phyloP scores from a whole-genome alignment of 2,113 vertebrate species.

The Sigmodon hispidus region DNA sequence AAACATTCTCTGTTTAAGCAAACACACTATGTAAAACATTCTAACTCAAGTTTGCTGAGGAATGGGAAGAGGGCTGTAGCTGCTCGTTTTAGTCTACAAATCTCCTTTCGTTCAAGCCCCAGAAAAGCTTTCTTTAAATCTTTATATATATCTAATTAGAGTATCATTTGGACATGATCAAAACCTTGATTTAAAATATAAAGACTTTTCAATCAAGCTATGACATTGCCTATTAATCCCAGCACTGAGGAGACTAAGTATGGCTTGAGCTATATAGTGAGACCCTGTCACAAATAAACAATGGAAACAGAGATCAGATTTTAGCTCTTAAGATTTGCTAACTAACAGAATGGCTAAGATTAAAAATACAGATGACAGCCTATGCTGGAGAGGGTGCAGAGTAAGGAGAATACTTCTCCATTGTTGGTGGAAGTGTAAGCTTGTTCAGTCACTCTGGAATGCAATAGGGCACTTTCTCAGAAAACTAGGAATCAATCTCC shows the following conservation, averaged over 20 bases:
- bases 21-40: conserved; percentile 29
- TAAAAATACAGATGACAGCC: too few relatives aligned
- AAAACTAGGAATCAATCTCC: too few relatives aligned
- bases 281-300: background rate
- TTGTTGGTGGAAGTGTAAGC: too few relatives aligned
- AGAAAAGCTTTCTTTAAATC: background rate
- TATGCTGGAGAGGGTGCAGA: too few relatives aligned
- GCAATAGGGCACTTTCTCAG: too few relatives aligned
- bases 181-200: background rate
- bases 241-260: background rate
- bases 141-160: background rate
- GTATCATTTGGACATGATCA: background rate
- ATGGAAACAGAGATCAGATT: background rate
- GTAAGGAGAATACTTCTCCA: too few relatives aligned
- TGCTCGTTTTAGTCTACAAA: background rate
- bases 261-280: background rate
- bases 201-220: background rate
- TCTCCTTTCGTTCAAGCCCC: too few relatives aligned
- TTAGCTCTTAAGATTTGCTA: background rate
- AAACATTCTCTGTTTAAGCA: conserved; percentile 8
- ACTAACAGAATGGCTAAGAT: too few relatives aligned
- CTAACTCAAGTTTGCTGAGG: background rate
- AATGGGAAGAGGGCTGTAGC: background rate
- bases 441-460: too few relatives aligned
- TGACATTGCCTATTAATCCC: background rate